A percentile compares a stretch with the other conserved stretches of the same genome.
phyloP scores from a whole-genome alignment of 2,888 invertebrate species.

The Drosophila tanythrix region DNA sequence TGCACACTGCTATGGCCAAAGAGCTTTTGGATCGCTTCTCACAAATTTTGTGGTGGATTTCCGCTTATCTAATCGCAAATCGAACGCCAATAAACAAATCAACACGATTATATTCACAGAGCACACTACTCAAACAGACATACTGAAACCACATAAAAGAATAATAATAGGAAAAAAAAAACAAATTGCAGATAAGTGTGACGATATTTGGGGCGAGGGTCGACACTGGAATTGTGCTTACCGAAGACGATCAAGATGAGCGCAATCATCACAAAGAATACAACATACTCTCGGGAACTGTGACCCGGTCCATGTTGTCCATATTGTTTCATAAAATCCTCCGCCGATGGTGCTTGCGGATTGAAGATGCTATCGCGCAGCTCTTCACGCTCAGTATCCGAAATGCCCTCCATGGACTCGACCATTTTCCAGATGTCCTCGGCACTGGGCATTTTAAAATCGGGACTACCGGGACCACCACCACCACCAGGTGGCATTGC shows the following conservation, averaged over 20 bases:
- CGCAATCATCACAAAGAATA: constrained; percentile 84
- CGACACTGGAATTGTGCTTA: constrained; percentile 70
- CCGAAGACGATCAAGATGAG: constrained; percentile 83
- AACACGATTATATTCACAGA: constrained; percentile 34
- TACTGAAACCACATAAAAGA: neutral
- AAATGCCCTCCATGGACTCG: constrained; percentile 86
- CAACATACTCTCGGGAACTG: constrained; percentile 79
- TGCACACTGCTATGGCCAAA: constrained; percentile 13
- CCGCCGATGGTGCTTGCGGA: constrained; percentile 83
- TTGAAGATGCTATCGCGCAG: constrained; percentile 86
- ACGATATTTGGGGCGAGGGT: constrained; percentile 28
- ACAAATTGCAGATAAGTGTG: constrained; percentile 17
- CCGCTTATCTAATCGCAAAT: constrained; percentile 77
- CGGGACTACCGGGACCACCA: constrained; percentile 64
- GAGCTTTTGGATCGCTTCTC: constrained; percentile 35
- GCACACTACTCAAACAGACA: constrained; percentile 39
- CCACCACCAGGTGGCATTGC: constrained; percentile 43
- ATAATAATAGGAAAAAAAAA: neutral
- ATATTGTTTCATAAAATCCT: constrained; percentile 71
- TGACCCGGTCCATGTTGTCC: constrained; percentile 52
- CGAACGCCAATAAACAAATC: constrained; percentile 65
- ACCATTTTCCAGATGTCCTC: constrained; percentile 87
- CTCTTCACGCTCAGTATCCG: constrained; percentile 88
- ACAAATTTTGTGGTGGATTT: constrained; percentile 58
- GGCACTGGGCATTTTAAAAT: constrained; percentile 86